Percentiles rank a stretch among this genome's conserved stretches.
phyloP scores from a whole-genome alignment of 2,113 vertebrate species.

The Pelusios castaneus region DNA sequence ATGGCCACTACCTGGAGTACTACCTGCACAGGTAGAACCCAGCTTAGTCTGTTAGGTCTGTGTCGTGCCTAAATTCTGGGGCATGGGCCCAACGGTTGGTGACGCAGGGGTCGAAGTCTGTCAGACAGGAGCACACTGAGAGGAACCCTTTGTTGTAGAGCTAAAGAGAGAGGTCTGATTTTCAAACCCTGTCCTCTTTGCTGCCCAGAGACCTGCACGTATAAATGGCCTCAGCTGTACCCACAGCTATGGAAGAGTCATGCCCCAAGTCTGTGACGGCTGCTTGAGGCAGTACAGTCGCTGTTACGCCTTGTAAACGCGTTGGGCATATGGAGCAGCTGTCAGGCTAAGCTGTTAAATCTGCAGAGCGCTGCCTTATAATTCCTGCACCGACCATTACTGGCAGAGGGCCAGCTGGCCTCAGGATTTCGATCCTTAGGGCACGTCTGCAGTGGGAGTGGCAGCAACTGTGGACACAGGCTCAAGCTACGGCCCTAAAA shows the following conservation, averaged over 20 bases:
- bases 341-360: not conserved
- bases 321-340: not conserved
- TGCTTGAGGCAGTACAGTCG: not conserved
- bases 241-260: not conserved
- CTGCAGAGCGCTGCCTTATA: not conserved
- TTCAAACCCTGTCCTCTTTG: not conserved
- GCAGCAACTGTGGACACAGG: not conserved
- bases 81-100: not conserved
- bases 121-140: not conserved
- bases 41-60: not conserved
- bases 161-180: not conserved
- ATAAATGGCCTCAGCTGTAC: not conserved
- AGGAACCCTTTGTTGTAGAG: not conserved
- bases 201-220: not conserved
- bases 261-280: not conserved
- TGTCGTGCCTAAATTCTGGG: not conserved
- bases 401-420: not conserved
- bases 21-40: not conserved
- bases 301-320: fast-evolving
- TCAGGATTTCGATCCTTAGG: not conserved
- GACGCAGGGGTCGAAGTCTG: not conserved
- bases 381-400: not conserved
- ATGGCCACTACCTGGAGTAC: not conserved
- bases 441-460: fast-evolving
- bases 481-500: not conserved